Percentiles rank a stretch among this genome's conserved stretches.
Evolutionary conservation across 2,797 vertebrate species (phyloP).

Genomic region (Phrynocephalus vlangalii): DNA sequence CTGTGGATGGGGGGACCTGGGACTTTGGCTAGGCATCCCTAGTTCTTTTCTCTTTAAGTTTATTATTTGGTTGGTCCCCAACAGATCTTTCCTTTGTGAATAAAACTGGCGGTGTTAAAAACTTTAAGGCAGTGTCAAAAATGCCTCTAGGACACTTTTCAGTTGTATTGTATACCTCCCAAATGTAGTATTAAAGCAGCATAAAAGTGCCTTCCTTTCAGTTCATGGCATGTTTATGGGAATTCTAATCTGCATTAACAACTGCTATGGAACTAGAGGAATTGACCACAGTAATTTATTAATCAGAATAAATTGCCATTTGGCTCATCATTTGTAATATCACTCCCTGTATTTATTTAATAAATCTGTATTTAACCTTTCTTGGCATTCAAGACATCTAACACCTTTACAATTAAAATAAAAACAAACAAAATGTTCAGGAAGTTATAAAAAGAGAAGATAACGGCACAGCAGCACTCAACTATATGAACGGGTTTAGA

Average conservation of each 20-base stretch:
- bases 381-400: neutral
- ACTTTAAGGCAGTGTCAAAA: neutral
- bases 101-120: neutral
- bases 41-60: neutral
- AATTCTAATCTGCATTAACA: neutral
- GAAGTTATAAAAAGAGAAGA: neutral
- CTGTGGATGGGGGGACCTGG: neutral
- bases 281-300: neutral
- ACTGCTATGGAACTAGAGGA: neutral
- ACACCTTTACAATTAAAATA: neutral
- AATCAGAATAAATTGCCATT: neutral
- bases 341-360: neutral
- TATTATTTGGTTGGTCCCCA: neutral
- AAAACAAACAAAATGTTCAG: neutral
- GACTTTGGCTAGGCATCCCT: neutral
- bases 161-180: neutral
- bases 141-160: neutral
- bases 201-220: neutral
- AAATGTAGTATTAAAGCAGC: neutral
- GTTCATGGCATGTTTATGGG: neutral
- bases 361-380: neutral
- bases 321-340: slow-evolving; percentile 1
- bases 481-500: neutral
- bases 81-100: neutral
- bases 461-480: neutral